Evolutionary conservation across 2,888 invertebrate genomes (phyloP), one percentile per base, ranked within the genome.

Genomic region (Drepanosiphum platanoidis): DNA sequence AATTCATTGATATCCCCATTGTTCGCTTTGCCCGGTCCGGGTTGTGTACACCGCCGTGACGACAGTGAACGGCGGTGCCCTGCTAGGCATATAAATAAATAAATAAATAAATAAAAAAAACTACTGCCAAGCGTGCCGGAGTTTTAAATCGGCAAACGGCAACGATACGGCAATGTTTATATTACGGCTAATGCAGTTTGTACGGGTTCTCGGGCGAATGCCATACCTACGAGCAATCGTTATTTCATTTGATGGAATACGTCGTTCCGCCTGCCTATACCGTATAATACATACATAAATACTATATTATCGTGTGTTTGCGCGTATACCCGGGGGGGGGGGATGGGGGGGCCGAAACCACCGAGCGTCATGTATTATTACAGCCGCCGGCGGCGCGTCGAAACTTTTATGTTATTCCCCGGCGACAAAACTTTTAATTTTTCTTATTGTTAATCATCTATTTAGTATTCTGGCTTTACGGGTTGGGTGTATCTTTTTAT

Each of bases 371-470:
- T 32, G 11, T 75, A 75, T 75, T 58, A 58, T 75, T 75, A 75
- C 75, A 34, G 36, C 58, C 75, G 22, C 7, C 1, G 7, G 42
- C 11, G 22, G 2, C 18, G 36, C 46, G 36, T 36, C n/a, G 58
- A 61, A 77, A 77, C 58, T 58, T 61, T 61, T 61, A 58, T 5
- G 75, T n/a, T 58, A 77, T 58, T 61, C 75, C 34, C 58, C 8
- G 3, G 34, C 1, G 27, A 77, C 34, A 18, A 77, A 77, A 77
- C 36, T 61, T 77, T 75, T 58, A 58, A 75, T 75, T 75, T 77
- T 77, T 36, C n/a, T 58, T 34, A 27, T 77, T 61, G 27, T 58
- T 77, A 77, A 77, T 61, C 36, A 36, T 58, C 8, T 58, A 58
- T 27, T 36, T 27, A 34, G 15, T 77, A 58, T 36, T 36, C 58